These are phyloP conservation scores for Drosophila mayaguana DNA, from an alignment of 2,888 invertebrate genomes.

Conservation along the genomic window DNA sequence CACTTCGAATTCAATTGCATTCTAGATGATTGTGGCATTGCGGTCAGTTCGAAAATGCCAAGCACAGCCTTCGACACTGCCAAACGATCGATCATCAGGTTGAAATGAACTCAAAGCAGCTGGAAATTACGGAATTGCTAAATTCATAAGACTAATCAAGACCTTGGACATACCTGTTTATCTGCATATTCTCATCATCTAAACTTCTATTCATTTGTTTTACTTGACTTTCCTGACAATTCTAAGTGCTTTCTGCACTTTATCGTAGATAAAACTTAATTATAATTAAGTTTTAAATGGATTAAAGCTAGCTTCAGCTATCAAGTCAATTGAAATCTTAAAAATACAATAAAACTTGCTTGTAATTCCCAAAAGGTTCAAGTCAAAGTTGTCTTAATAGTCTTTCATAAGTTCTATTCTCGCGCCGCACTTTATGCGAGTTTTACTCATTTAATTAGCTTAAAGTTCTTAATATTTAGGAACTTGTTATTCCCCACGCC, in stretches of 20 bases:
- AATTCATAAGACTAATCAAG: not conserved
- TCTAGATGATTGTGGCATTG: slow-evolving; percentile 34
- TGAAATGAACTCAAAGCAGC: not conserved
- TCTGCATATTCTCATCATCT: not conserved
- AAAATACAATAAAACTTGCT: not conserved
- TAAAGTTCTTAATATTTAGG: slow-evolving; percentile 5
- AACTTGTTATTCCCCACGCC: slow-evolving; percentile 17
- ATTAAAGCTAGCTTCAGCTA: not conserved
- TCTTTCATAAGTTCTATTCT: not conserved
- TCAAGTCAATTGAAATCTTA: not conserved
- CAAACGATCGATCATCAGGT: not conserved
- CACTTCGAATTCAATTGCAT: slow-evolving; percentile 54
- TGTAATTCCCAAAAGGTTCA: slow-evolving; percentile 6
- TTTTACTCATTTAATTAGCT: slow-evolving; percentile 8
- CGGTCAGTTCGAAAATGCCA: slow-evolving; percentile 5
- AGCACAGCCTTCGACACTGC: not conserved
- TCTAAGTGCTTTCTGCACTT: slow-evolving; percentile 1
- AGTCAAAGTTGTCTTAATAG: not conserved
- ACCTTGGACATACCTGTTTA: not conserved
- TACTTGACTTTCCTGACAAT: not conserved
- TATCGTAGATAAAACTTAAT: not conserved
- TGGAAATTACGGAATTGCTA: not conserved
- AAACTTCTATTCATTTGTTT: not conserved
- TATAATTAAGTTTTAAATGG: not conserved
- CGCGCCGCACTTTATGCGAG: not conserved